These are phyloP conservation scores for Zelostemma sp. DNA, from an alignment of 1,140 invertebrate species.

Conservation along the genomic window DNA sequence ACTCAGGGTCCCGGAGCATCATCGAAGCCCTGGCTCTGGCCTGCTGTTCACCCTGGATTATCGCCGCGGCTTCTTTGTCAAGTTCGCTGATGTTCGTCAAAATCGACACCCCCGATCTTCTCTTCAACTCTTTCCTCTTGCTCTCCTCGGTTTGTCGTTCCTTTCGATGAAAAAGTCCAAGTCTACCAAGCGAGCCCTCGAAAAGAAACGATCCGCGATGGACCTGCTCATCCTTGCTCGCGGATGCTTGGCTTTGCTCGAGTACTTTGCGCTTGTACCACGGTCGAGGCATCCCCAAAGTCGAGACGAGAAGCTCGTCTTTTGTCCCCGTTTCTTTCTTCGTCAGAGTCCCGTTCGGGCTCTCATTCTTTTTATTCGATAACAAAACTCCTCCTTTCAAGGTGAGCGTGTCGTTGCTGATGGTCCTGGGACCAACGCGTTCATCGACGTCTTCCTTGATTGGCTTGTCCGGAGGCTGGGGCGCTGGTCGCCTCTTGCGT, in stretches of 20 bases:
- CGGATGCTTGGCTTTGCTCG: constrained; percentile 31
- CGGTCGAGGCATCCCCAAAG: constrained; percentile 71
- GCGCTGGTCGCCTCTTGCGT: constrained; percentile 69
- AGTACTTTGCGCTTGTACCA: constrained; percentile 76
- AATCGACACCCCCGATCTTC: constrained; percentile 75
- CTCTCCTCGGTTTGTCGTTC: constrained; percentile 65
- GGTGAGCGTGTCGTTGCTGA: constrained; percentile 66
- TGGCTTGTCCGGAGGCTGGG: constrained; percentile 70
- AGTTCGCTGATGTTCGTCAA: constrained; percentile 85
- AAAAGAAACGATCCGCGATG: constrained; percentile 20
- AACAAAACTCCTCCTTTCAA: constrained; percentile 58
- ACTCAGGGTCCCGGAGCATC: constrained; percentile 57
- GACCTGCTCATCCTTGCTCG: constrained; percentile 41
- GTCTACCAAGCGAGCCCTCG: constrained; percentile 53
- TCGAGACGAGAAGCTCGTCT: neutral
- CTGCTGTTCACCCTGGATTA: constrained; percentile 74
- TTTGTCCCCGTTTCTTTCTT: neutral
- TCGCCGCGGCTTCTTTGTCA: constrained; percentile 82
- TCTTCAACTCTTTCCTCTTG: constrained; percentile 65
- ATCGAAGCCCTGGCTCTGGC: constrained; percentile 58
- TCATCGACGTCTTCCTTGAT: constrained; percentile 10
- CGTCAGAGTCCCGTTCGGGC: too few species aligned
- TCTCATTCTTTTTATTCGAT: constrained; percentile 54
- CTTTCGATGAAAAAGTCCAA: constrained; percentile 57
- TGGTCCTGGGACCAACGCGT: too few species aligned